A percentile compares a stretch with the other conserved stretches of the same genome.
These are phyloP conservation scores for Acestrorhynchus altus DNA, from an alignment of 2,797 vertebrate species.

Conservation along the genomic window DNA sequence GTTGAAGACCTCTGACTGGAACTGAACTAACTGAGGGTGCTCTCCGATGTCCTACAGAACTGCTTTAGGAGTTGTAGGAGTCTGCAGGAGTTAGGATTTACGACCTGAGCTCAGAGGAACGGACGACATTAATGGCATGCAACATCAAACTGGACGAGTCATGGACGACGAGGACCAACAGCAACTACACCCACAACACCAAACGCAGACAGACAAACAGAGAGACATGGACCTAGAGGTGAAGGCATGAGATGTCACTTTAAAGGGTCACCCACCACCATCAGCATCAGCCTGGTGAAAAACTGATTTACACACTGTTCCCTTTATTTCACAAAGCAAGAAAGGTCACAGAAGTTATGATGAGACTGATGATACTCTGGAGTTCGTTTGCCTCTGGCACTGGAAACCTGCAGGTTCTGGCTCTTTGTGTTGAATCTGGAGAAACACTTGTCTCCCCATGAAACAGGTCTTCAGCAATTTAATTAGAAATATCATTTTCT, in stretches of 20 bases:
- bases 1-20: no score
- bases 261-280: not conserved
- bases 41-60: no score
- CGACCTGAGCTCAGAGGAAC: not conserved
- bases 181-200: constrained; percentile 2
- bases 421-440: no score
- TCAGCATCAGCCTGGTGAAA: not conserved
- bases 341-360: no score
- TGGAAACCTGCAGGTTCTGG: no score
- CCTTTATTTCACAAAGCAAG: not conserved
- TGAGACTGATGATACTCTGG: no score
- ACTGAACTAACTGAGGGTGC: no score
- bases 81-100: not conserved
- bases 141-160: not conserved
- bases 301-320: not conserved
- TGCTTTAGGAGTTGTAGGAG: constrained; percentile 37
- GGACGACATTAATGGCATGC: constrained; percentile 4
- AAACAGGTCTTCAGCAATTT: no score
- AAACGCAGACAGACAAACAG: not conserved
- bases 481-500: no score
- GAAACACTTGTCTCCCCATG: no score
- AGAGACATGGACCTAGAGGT: not conserved
- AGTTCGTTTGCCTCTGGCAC: no score
- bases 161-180: not conserved
- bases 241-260: not conserved